Percentiles rank a stretch among this genome's conserved stretches.
Evolutionary conservation across 2,113 vertebrate species (phyloP).

Genomic region (Origma solitaria): DNA sequence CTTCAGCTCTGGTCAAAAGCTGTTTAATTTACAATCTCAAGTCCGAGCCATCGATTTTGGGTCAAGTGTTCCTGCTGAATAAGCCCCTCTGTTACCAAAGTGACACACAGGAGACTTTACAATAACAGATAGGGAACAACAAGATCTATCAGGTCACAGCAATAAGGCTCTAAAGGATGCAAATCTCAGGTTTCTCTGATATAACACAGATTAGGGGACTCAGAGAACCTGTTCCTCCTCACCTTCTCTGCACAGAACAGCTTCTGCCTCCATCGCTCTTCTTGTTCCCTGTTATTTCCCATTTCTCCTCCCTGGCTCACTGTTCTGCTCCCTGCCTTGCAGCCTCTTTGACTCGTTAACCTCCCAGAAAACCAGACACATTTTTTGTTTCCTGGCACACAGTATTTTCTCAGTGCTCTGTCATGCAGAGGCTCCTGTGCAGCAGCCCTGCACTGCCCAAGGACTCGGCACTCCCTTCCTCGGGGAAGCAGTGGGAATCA

Average conservation of each 20-base stretch:
- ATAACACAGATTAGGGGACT: background rate
- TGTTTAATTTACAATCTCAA: slow-evolving; percentile 69
- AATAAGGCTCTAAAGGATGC: slow-evolving; percentile 4
- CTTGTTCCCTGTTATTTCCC: background rate
- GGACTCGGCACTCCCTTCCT: background rate
- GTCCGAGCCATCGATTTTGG: slow-evolving; percentile 77
- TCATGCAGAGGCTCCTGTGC: background rate
- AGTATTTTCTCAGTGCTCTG: background rate
- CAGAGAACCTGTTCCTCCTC: background rate
- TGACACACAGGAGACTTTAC: slow-evolving; percentile 62
- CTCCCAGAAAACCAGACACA: background rate
- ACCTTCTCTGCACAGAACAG: background rate
- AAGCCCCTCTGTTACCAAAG: slow-evolving; percentile 67
- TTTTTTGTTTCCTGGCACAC: background rate
- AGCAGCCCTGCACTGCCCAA: background rate
- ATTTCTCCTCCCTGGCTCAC: background rate
- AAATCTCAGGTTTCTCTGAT: background rate
- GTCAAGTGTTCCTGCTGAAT: slow-evolving; percentile 72
- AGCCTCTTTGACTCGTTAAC: background rate
- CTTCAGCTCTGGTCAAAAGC: slow-evolving; percentile 75
- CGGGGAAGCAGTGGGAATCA: background rate
- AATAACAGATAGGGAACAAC: slow-evolving; percentile 55
- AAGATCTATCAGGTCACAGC: slow-evolving; percentile 69
- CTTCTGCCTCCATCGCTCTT: background rate
- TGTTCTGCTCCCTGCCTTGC: background rate